These are phyloP conservation scores for Nerophis ophidion DNA, from an alignment of 2,113 vertebrate species.

Conservation along the genomic window DNA sequence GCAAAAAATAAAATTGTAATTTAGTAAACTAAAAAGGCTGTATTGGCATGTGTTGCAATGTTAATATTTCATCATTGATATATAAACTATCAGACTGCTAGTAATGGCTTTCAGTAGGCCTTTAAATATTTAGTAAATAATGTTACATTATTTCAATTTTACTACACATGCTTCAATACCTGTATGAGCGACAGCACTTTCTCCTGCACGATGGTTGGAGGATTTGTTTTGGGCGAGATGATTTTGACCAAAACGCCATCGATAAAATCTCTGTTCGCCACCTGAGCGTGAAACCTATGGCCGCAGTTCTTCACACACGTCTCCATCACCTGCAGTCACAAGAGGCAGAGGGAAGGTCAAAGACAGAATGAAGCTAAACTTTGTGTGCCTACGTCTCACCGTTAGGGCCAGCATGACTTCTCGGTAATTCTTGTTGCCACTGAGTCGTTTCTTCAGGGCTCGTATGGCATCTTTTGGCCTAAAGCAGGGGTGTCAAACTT, in stretches of 20 bases:
- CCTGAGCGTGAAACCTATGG: constrained; percentile 91
- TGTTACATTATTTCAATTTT: no score
- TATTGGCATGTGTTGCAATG: no score
- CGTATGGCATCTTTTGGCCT: constrained; percentile 97
- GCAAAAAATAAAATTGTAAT: no score
- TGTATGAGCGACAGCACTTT: constrained; percentile 96
- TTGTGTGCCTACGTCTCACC: constrained; percentile 66
- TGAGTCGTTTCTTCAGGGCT: constrained; percentile 91
- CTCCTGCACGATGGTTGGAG: constrained; percentile 94
- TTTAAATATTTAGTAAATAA: no score
- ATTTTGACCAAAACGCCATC: constrained; percentile 94
- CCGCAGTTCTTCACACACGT: constrained; percentile 99
- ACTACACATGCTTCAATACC: constrained; percentile 54
- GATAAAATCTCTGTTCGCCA: constrained; percentile 93
- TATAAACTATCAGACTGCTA: no score
- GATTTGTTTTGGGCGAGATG: constrained; percentile 90
- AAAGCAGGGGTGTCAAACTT: no score
- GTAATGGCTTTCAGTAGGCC: no score
- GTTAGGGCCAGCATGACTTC: constrained; percentile 97
- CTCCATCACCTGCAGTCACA: constrained; percentile 81
- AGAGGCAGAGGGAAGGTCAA: not conserved
- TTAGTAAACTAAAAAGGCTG: no score
- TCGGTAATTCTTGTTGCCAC: constrained; percentile 92
- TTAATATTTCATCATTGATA: no score
- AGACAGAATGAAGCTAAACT: not conserved